These are phyloP conservation scores for Cuniculus paca DNA, from an alignment of 2,797 vertebrate species.

Conservation along the genomic window DNA sequence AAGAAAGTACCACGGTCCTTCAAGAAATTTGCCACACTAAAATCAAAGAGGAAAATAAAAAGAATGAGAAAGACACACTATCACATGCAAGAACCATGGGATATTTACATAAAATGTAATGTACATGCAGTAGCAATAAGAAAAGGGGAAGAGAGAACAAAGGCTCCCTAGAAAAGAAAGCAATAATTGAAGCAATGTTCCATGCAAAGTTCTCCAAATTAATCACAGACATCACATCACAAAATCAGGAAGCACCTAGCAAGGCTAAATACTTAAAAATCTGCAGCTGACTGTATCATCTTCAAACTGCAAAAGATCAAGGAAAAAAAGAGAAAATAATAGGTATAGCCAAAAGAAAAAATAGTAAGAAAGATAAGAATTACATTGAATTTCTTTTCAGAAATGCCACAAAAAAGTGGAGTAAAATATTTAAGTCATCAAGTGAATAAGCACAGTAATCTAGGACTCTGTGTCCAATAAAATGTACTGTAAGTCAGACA, in stretches of 20 bases:
- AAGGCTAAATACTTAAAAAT: not conserved
- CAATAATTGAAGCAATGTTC: not conserved
- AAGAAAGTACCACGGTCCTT: not conserved
- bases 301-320: not conserved
- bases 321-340: not conserved
- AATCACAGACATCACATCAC: not conserved
- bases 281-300: not conserved
- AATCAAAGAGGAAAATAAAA: not conserved
- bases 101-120: not conserved
- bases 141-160: not conserved
- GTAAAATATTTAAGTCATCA: not conserved
- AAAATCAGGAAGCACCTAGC: not conserved
- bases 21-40: not conserved
- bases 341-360: not conserved
- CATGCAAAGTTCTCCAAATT: not conserved
- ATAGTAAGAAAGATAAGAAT: not conserved
- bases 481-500: not conserved
- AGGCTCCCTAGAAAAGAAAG: no score
- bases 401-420: not conserved
- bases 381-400: not conserved
- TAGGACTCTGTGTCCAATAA: not conserved
- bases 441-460: not conserved
- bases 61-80: not conserved
- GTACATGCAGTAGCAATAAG: not conserved
- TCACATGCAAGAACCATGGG: not conserved